These are phyloP conservation scores for Aleadryas rufinucha DNA, from an alignment of 2,113 vertebrate genomes.

Conservation along the genomic window DNA sequence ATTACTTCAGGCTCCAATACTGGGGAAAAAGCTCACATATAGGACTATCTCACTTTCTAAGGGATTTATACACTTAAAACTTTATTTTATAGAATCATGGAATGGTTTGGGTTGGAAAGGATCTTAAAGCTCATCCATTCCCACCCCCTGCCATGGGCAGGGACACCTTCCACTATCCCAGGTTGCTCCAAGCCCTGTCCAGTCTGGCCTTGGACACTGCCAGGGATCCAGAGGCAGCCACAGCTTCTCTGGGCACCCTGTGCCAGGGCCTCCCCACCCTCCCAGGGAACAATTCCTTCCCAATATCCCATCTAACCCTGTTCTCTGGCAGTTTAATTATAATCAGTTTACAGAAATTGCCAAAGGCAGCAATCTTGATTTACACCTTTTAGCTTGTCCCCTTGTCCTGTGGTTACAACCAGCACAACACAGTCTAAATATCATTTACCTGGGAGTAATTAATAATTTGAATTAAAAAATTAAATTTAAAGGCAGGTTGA, in stretches of 20 bases:
- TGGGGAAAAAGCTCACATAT: background rate
- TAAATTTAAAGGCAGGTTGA: background rate
- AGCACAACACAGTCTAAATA: background rate
- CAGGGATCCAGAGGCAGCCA: background rate
- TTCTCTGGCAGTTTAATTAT: background rate
- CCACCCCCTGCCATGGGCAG: background rate
- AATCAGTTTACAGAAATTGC: background rate
- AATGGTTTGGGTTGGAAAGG: background rate
- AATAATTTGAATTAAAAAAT: background rate
- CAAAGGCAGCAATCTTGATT: background rate
- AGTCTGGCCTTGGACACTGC: background rate
- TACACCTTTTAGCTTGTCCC: background rate
- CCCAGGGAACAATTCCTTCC: rapidly evolving
- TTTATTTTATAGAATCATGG: background rate
- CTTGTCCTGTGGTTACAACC: background rate
- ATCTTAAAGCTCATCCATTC: rapidly evolving
- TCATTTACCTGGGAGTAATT: background rate
- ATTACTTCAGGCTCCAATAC: background rate
- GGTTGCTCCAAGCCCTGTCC: rapidly evolving
- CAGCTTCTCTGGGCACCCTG: background rate
- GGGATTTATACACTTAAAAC: background rate
- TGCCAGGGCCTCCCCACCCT: background rate
- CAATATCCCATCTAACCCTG: rapidly evolving
- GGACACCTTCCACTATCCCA: rapidly evolving
- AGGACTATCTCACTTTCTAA: background rate